Conservation (phyloP, 2,797 vertebrate genomes). For the Sebastes wilsoni region DNA sequence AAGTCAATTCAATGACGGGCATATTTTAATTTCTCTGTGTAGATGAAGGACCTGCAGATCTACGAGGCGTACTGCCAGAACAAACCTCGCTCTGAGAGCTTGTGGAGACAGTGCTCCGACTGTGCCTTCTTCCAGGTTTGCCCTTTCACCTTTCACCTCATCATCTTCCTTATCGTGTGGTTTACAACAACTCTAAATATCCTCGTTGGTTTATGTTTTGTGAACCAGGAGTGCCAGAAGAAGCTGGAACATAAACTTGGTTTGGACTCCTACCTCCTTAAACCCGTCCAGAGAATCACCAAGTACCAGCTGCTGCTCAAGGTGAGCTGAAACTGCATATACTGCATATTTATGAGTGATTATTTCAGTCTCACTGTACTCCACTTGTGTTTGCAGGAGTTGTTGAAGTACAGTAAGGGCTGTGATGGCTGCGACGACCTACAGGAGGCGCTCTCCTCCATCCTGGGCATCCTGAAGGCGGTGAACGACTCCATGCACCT, state of each 20-base stretch:
- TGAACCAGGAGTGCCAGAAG: constrained; percentile 92
- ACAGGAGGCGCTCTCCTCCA: constrained; percentile 93
- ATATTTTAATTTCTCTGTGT: neutral
- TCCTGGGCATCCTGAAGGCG: constrained; percentile 96
- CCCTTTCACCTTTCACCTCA: neutral
- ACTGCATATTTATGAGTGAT: neutral
- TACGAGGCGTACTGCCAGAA: constrained; percentile 99
- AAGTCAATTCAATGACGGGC: neutral
- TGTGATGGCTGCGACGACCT: constrained; percentile 92
- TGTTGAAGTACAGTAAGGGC: constrained; percentile 95
- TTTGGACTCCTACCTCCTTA: constrained; percentile 97
- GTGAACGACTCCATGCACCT: constrained; percentile 99
- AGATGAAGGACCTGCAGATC: constrained; percentile 98
- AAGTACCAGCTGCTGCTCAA: constrained; percentile 98
- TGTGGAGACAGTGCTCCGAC: constrained; percentile 97
- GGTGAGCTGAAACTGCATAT: constrained; percentile 70
- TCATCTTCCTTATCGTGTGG: fast-evolving
- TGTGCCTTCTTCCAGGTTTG: constrained; percentile 95
- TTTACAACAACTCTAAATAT: neutral
- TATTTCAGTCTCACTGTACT: neutral
- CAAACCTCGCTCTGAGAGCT: constrained; percentile 95
- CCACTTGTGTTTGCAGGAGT: constrained; percentile 81
- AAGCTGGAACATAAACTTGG: constrained; percentile 98
- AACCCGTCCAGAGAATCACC: constrained; percentile 97
- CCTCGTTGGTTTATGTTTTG: neutral